Conservation (phyloP, 1,140 invertebrate species). For the Ruditapes philippinarum region DNA sequence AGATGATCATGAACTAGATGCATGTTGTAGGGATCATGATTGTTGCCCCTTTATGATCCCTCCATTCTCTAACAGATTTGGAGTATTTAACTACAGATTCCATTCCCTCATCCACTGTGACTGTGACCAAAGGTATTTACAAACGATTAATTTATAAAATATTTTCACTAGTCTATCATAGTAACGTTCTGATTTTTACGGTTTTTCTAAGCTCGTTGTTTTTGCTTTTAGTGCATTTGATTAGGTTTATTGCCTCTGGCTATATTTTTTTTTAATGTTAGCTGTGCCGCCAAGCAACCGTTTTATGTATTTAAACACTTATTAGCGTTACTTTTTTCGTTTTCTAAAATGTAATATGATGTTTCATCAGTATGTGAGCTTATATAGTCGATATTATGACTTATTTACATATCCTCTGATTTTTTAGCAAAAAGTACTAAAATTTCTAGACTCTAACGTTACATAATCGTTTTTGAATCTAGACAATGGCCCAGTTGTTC, state of each 20-base stretch:
- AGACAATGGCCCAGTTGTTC: no score
- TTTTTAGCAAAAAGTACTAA: no score
- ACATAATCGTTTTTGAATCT: no score
- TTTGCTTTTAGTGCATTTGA: background rate
- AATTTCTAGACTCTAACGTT: no score
- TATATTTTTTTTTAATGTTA: background rate
- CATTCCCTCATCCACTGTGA: slow-evolving; percentile 95
- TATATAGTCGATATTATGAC: no score
- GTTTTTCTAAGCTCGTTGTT: background rate
- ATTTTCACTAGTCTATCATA: no score
- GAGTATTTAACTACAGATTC: slow-evolving; percentile 93
- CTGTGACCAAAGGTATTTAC: slow-evolving; percentile 94
- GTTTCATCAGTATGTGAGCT: no score
- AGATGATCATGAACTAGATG: slow-evolving; percentile 92
- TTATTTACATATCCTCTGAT: no score
- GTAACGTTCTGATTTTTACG: background rate
- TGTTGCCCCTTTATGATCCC: slow-evolving; percentile 93
- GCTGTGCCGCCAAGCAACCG: background rate
- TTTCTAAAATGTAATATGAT: no score
- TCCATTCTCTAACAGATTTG: slow-evolving; percentile 92
- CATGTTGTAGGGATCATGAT: slow-evolving; percentile 95
- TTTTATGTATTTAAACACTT: no score
- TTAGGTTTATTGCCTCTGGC: background rate
- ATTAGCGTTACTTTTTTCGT: no score
- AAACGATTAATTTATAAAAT: background rate